Evolutionary conservation across 35 echinoderm and acorn worm species (phyloP), one percentile per base, ranked within the genome.

Genomic region (Amphiura filiformis): DNA sequence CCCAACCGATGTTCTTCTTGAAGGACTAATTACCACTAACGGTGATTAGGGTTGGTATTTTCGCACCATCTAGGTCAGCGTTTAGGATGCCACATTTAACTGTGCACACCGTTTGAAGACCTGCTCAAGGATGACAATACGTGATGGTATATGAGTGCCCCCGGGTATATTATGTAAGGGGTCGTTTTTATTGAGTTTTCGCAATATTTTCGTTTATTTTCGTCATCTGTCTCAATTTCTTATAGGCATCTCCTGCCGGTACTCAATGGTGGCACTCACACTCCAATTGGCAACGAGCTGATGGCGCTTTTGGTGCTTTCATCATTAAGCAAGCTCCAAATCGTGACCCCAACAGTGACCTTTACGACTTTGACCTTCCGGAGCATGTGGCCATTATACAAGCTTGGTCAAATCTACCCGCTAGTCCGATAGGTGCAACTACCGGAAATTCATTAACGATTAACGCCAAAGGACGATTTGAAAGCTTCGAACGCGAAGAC

Each of bases 251-350:
- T 52, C 44, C 89, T 23, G 30, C 85, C n/a, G n/a, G n/a, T n/a
- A n/a, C n/a, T n/a, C n/a, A n/a, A n/a, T n/a, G n/a, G n/a, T n/a
- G n/a, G n/a, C 95, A 97, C 52, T 84, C 91, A 0, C 92, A 96
- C 35, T 86, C 94, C 28, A 91, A 91, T 1, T 1, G 88, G 13
- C 95, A 97, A 39, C 78, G 91, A 61, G 80, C 78, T 0, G 95
- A 97, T 56, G 95, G 95, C 0, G 39, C 81, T 35, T 87, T 87
- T 22, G 93, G 93, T 17, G 22, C 93, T 20, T 13, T 95, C 47
- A 39, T 95, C 38, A 77, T 95, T 23, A 42, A 85, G 36, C 89
- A 95, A 32, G 35, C 76, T 15, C 28, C 38, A 26, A 26, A 61
- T 1, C 86, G 83, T 30, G 85, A 91, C 23, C 64, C 65, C 0